Evolutionary conservation across 2,888 invertebrate species (phyloP).

Genomic region (Imbricaverruca yamaguchii): DNA sequence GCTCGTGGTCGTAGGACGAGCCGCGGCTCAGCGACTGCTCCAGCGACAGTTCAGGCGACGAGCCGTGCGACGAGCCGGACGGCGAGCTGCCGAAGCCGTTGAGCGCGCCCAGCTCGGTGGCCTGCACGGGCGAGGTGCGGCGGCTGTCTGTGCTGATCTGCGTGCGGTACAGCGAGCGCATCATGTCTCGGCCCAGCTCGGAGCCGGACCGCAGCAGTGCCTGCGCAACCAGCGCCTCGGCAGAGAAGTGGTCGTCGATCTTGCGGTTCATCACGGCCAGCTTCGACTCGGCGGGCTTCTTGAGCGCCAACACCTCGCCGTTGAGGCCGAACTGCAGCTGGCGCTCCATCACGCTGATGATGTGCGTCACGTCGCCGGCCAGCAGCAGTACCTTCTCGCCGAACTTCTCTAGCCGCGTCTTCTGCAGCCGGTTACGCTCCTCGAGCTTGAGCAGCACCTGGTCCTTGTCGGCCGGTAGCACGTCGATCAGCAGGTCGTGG

Average conservation of each 20-base stretch:
- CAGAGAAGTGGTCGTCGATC: conserved; percentile 21
- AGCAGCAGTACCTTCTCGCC: conserved; percentile 18
- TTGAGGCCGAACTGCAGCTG: conserved; percentile 20
- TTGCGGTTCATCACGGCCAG: conserved; percentile 11
- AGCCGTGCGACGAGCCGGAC: conserved; percentile 22
- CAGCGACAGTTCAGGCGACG: conserved; percentile 15
- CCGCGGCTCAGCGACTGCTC: conserved; percentile 11
- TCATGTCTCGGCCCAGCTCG: conserved; percentile 12
- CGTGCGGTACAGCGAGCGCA: conserved; percentile 16
- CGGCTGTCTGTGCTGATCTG: not conserved
- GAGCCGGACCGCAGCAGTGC: not conserved
- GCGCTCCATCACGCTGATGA: conserved; percentile 13
- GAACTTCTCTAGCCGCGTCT: conserved; percentile 16
- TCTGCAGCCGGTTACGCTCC: not conserved
- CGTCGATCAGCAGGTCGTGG: conserved; percentile 9
- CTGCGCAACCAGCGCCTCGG: conserved; percentile 8
- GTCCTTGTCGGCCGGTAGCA: conserved; percentile 11
- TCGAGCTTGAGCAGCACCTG: not conserved
- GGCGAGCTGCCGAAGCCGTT: conserved; percentile 7
- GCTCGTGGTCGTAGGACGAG: conserved; percentile 9
- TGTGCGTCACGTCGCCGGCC: conserved; percentile 20
- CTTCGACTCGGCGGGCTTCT: conserved; percentile 11
- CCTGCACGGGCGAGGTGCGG: not conserved
- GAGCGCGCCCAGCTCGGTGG: not conserved
- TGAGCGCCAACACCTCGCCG: conserved; percentile 23